A percentile compares a stretch with the other conserved stretches of the same genome.
These are phyloP conservation scores for Aurelia sp. DNA, from an alignment of 30 jellyfish, hydroid and myxozoan genomes.

Conservation along the genomic window DNA sequence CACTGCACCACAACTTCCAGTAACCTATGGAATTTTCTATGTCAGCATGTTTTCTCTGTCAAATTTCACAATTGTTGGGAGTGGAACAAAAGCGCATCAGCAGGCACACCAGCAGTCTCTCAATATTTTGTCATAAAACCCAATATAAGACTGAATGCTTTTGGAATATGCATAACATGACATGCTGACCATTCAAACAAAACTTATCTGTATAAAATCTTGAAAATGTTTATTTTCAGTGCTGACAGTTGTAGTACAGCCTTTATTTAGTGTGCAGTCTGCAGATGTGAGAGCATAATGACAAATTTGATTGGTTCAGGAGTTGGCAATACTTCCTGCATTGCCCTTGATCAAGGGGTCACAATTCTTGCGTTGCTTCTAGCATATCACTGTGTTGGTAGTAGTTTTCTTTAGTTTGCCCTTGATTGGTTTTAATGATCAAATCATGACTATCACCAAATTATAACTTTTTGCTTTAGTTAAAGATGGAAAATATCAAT, in stretches of 20 bases:
- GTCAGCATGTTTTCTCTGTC: too few relatives aligned
- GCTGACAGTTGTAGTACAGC: too few relatives aligned
- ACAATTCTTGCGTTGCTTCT: too few relatives aligned
- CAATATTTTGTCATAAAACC: neutral
- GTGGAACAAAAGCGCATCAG: too few relatives aligned
- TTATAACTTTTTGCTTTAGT: too few relatives aligned
- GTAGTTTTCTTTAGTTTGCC: neutral
- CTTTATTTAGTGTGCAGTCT: constrained; percentile 10
- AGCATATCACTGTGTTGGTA: too few relatives aligned
- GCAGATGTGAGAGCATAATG: constrained; percentile 1
- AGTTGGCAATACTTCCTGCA: too few relatives aligned
- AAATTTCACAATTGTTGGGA: too few relatives aligned
- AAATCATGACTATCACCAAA: neutral
- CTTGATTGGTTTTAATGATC: neutral
- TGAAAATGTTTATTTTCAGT: constrained; percentile 2
- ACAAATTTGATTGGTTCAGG: constrained; percentile 14
- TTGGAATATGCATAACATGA: neutral
- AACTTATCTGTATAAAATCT: constrained; percentile 5
- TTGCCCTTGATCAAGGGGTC: too few relatives aligned
- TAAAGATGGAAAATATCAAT: too few relatives aligned
- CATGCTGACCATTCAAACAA: constrained; percentile 15
- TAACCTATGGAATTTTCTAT: too few relatives aligned
- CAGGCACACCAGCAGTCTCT: neutral
- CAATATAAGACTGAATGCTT: neutral
- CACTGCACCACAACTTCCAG: too few relatives aligned